Percentiles rank a stretch among this genome's conserved stretches.
Evolutionary conservation across 2,113 vertebrate species (phyloP).

Genomic region (Psephotus haematonotus): DNA sequence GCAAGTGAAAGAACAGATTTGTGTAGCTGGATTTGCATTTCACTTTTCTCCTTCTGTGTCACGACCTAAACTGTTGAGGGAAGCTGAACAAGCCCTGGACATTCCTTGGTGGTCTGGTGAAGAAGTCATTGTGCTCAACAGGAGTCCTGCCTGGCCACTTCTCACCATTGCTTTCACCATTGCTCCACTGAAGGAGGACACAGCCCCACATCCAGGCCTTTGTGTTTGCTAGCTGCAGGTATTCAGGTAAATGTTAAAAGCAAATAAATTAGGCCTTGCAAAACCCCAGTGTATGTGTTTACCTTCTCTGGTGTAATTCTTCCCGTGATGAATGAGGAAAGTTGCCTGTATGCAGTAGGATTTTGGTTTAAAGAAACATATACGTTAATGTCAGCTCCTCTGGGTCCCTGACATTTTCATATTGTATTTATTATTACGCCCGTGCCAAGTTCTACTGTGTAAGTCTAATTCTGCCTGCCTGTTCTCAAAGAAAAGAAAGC

Average conservation of each 20-base stretch:
- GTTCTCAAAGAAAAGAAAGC: constrained; percentile 12
- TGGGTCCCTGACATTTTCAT: constrained; percentile 29
- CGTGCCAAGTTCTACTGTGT: constrained; percentile 44
- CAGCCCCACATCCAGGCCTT: background rate
- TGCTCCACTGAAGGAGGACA: background rate
- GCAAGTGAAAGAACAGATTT: background rate
- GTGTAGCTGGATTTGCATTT: background rate
- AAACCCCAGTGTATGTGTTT: rapidly evolving
- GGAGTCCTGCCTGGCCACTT: background rate
- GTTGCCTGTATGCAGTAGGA: background rate
- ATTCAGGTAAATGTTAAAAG: background rate
- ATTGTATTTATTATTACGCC: constrained; percentile 6
- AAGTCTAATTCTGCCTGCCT: constrained; percentile 23
- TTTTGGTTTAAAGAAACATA: constrained; percentile 26
- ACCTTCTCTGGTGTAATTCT: background rate
- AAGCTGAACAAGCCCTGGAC: background rate
- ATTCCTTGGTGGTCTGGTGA: background rate
- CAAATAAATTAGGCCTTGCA: background rate
- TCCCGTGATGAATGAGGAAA: background rate
- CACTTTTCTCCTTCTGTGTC: background rate
- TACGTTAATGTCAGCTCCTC: constrained; percentile 11
- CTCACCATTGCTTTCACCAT: background rate
- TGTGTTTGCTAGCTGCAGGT: background rate
- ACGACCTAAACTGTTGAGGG: background rate
- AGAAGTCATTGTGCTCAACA: rapidly evolving